Base-by-base conservation (phyloP, 2,797 vertebrate genomes). In the Pagetopsis macropterus region DNA sequence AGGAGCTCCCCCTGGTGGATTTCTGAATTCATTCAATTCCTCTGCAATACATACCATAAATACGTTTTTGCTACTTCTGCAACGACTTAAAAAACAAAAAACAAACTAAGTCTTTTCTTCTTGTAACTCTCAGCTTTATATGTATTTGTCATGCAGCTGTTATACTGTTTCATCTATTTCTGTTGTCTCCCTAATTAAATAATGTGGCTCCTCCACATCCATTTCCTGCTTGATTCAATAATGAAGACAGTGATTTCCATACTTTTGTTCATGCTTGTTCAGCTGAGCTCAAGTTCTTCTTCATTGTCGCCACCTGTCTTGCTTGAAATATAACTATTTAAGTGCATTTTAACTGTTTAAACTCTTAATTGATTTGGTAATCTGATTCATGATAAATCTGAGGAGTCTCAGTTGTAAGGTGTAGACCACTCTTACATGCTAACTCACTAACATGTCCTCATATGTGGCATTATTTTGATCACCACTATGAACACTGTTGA, bases 1-100 rank as follows among this genome's bases (percentile, higher is more conserved):
- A 76, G 40, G 70, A 83, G 90, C 89, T 63, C 91, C 90, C 81
- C 82, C 91, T 90, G 79, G 87, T 90, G 92, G 85, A 76, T 65
- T 41, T 37, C 4, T 57, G 27, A 15, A 21, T 58, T 70, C 40
- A 48, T 19, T 60, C 69, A 56, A 4, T 65, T 70, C 70, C 15
- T 58, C 59, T 76, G 70, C 68, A 61, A 61, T 57, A 17, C 3
- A 44, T 45, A 37, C 33, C 3, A 44, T 45, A 21, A 4, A n/a
- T 15, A 43, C n/a, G 27, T 27, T 21, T 31, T 37, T 16, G 40
- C 13, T 14, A 21, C 19, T 65, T 37, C 33, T 37, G 33, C 6
- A 17, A 55, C 16, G 14, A 51, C 16, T 65, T 17, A 50, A 54
- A 59, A 33, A 14, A 48, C 52, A 49, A 43, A 43, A 31, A 48